Conservation (phyloP, 1,140 invertebrate species). For the Anastrepha ludens region DNA sequence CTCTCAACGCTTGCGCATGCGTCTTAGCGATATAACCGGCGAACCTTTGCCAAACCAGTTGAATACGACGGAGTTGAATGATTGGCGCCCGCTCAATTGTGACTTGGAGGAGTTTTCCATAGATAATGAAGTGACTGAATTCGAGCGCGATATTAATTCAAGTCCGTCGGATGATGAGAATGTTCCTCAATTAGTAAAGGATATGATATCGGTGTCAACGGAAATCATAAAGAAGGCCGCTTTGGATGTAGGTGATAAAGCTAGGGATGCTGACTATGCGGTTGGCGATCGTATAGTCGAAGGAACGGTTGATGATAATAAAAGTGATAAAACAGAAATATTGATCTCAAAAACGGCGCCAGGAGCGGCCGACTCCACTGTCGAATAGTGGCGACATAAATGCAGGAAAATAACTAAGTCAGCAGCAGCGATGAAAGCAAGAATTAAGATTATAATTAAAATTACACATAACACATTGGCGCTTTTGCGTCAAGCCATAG, state of each 20-base stretch:
- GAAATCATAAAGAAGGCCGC: too few species aligned
- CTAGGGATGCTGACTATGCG: neutral
- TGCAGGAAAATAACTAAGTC: conserved; percentile 40
- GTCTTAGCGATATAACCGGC: conserved; percentile 78
- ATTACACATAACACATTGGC: neutral
- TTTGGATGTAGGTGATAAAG: neutral
- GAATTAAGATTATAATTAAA: conserved; percentile 1
- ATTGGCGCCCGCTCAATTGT: conserved; percentile 69
- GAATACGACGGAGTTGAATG: conserved; percentile 62
- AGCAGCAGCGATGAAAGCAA: neutral
- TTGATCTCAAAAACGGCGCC: conserved; percentile 33
- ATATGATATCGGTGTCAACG: too few species aligned
- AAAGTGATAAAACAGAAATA: conserved; percentile 6
- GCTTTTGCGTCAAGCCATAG: neutral
- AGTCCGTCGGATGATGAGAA: neutral
- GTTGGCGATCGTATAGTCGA: neutral
- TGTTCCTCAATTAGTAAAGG: neutral
- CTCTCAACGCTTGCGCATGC: conserved; percentile 77
- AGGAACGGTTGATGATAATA: neutral
- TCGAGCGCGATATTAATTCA: conserved; percentile 76
- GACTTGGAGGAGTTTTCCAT: conserved; percentile 7
- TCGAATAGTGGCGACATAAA: conserved; percentile 20
- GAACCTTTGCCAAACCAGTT: conserved; percentile 74
- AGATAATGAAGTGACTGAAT: conserved; percentile 77
- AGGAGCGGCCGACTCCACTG: neutral